These are phyloP conservation scores for Silurus glanis DNA, from an alignment of 2,113 vertebrate species.

Conservation along the genomic window DNA sequence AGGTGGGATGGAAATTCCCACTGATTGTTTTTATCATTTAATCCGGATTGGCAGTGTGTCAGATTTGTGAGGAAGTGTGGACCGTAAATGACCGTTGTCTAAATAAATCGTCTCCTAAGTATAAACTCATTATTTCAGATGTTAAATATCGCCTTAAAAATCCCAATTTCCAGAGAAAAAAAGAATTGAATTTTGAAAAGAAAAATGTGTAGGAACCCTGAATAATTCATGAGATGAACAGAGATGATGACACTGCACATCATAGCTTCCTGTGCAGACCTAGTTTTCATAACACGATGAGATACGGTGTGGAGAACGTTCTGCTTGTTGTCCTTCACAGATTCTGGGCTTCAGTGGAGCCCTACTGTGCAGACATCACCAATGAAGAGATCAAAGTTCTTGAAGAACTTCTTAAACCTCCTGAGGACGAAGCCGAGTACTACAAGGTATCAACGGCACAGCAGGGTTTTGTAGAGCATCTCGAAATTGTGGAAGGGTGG, in stretches of 20 bases:
- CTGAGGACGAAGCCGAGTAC: constrained; percentile 94
- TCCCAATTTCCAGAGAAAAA: too few relatives aligned
- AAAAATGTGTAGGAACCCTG: too few relatives aligned
- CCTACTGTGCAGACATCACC: constrained; percentile 95
- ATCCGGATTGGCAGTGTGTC: neutral
- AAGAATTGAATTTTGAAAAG: too few relatives aligned
- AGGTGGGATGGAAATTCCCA: constrained; percentile 71
- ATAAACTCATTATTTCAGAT: too few relatives aligned
- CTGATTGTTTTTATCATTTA: neutral
- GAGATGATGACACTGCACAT: neutral
- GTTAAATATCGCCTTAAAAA: too few relatives aligned
- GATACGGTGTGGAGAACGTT: neutral
- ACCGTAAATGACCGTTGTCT: too few relatives aligned
- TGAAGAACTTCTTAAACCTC: constrained; percentile 91
- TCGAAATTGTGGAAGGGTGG: neutral
- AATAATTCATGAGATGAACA: too few relatives aligned
- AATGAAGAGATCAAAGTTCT: constrained; percentile 90
- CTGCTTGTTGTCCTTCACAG: constrained; percentile 62
- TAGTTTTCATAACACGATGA: neutral
- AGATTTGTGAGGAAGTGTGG: neutral
- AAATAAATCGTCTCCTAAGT: too few relatives aligned
- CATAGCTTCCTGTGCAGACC: neutral
- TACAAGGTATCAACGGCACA: constrained; percentile 81
- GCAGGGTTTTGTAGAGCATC: neutral
- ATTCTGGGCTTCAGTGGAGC: constrained; percentile 97